Evolutionary conservation across 2,113 vertebrate genomes (phyloP).

Genomic region (Xiphophorus hellerii): DNA sequence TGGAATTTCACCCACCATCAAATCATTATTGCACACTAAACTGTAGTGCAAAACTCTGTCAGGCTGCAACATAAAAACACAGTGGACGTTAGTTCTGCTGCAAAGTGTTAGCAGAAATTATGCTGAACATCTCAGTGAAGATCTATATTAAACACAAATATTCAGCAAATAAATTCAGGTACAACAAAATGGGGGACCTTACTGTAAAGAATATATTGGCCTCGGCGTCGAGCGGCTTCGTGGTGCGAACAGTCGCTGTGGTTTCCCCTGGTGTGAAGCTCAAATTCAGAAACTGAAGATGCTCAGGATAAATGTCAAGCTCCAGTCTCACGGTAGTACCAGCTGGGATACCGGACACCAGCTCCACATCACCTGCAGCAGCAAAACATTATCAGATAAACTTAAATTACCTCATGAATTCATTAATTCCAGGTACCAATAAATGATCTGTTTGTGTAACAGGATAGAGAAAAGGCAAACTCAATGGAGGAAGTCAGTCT

Average conservation of each 20-base stretch:
- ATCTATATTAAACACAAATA: background rate
- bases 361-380: conserved; percentile 68
- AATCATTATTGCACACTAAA: conserved; percentile 19
- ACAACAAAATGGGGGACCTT: background rate
- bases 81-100: background rate
- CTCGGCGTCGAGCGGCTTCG: conserved; percentile 65
- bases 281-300: conserved; percentile 59
- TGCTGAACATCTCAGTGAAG: background rate
- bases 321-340: conserved; percentile 36
- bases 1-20: conserved; percentile 42
- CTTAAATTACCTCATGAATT: background rate
- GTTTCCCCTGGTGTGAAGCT: conserved; percentile 1
- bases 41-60: conserved; percentile 52
- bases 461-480: background rate
- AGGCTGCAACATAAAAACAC: conserved; percentile 48
- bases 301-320: accelerated
- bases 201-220: background rate
- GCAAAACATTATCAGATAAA: background rate
- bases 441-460: background rate
- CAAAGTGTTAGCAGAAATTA: background rate
- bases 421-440: background rate
- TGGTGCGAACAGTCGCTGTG: conserved; percentile 55
- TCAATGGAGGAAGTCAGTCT: background rate
- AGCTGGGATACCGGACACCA: conserved; percentile 23
- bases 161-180: background rate